phyloP scores from a whole-genome alignment of 2,888 invertebrate species.

The Bellardia pandia region DNA sequence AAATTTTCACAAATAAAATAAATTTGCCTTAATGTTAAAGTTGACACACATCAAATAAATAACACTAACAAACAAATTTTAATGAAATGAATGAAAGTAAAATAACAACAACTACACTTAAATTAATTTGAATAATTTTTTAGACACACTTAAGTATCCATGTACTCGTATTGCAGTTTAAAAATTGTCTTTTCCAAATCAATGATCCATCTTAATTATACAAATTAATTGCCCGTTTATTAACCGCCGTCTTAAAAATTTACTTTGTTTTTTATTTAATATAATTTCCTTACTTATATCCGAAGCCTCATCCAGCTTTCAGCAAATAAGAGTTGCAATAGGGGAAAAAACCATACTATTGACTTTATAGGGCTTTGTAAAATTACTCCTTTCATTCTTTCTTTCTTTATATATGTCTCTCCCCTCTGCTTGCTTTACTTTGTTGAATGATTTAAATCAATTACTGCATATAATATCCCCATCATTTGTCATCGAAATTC shows the following conservation, averaged over 20 bases:
- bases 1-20: slow-evolving; percentile 39
- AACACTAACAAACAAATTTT: slow-evolving; percentile 22
- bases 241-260: not conserved
- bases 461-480: slow-evolving; percentile 51
- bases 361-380: not conserved
- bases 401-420: not conserved
- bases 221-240: slow-evolving; percentile 18
- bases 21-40: slow-evolving; percentile 50
- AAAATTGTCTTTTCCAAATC: not conserved
- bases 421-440: not conserved
- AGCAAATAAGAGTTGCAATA: not conserved
- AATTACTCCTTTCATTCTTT: not conserved
- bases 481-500: slow-evolving; percentile 53
- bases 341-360: not conserved
- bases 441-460: slow-evolving; percentile 49
- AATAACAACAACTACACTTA: not conserved
- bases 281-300: not conserved
- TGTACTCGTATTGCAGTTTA: not conserved
- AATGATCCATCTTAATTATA: not conserved
- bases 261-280: slow-evolving; percentile 12
- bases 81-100: not conserved
- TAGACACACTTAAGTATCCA: not conserved
- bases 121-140: not conserved
- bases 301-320: not conserved
- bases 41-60: slow-evolving; percentile 1